Evolutionary conservation across 2,113 vertebrate genomes (phyloP), one percentile per base, ranked within the genome.

Genomic region (Mesitornis unicolor): DNA sequence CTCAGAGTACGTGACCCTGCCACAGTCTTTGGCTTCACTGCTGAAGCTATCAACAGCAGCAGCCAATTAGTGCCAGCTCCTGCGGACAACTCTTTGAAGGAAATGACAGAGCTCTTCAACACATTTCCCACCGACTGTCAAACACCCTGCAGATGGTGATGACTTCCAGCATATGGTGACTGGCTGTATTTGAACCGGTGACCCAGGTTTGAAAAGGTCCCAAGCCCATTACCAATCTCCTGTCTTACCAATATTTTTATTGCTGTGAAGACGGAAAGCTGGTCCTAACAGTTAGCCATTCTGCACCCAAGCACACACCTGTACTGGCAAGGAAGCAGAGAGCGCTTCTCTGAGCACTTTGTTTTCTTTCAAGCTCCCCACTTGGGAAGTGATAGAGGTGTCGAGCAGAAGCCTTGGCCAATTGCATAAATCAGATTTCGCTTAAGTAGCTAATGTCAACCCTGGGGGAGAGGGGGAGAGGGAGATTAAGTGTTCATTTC

Each of bases 341-440:
- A 43, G 43, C 33, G 28, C 43, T 92, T 73, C 59, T 54, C 21
- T 64, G 76, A 88, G 42, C 11, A 29, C n/a, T 88, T 65, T 11
- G 25, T 63, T 89, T 79, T 54, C 7, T 80, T 94, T 91, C 9
- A 7, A 45, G 53, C 7, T 78, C 29, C 61, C n/a, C 63, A 26
- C 54, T 35, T 43, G 43, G 40, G 13, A 45, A 89, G 54, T 28
- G 53, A 94, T 36, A 84, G 53, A 95, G 67, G 84, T 40, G 33
- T 84, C 11, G 2, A 80, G 82, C 1, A 43, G 75, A 84, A 86
- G 63, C 67, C 75, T 92, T 59, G 53, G 63, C 31, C 79, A 80
- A 61, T 54, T 73, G 91, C 95, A 96, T 96, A 97, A 96, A 98
- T 97, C 94, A 97, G 76, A 89, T 42, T 83, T 93, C 7, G 10